These are phyloP conservation scores for Oreotrochilus melanogaster DNA, from an alignment of 2,113 vertebrate genomes.

Conservation along the genomic window DNA sequence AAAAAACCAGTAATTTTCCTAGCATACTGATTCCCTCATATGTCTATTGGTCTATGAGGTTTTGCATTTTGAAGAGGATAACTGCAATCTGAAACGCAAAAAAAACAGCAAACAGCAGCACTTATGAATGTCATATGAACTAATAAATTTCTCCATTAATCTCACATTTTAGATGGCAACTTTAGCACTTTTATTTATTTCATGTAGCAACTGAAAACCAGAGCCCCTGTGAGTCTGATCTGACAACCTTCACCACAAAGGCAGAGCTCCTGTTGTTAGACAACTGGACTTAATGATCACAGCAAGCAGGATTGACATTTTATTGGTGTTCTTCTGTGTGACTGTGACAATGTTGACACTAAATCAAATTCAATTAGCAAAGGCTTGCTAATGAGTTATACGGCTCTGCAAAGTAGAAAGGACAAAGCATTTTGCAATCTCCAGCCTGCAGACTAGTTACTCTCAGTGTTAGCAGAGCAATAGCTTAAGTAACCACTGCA, in stretches of 20 bases:
- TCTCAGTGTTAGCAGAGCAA: constrained; percentile 12
- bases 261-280: constrained; percentile 63
- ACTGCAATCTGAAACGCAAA: neutral
- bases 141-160: constrained; percentile 41
- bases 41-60: neutral
- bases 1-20: neutral
- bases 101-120: neutral
- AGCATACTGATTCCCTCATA: neutral
- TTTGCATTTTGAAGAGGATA: constrained; percentile 42
- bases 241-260: constrained; percentile 71
- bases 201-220: constrained; percentile 12
- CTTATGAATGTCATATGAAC: constrained; percentile 17
- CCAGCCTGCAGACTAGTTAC: constrained; percentile 24
- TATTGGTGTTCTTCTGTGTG: constrained; percentile 70
- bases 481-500: constrained; percentile 40
- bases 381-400: constrained; percentile 77
- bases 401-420: constrained; percentile 69
- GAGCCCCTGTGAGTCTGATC: constrained; percentile 34
- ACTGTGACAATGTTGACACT: constrained; percentile 75
- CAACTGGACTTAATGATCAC: constrained; percentile 73
- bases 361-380: constrained; percentile 85
- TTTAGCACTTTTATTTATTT: constrained; percentile 21
- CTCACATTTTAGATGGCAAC: constrained; percentile 18
- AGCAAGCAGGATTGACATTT: constrained; percentile 63
- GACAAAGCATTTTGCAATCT: constrained; percentile 70